A percentile compares a stretch with the other conserved stretches of the same genome.
Evolutionary conservation across 2,113 vertebrate genomes (phyloP).

Genomic region (Nycticorax nycticorax): DNA sequence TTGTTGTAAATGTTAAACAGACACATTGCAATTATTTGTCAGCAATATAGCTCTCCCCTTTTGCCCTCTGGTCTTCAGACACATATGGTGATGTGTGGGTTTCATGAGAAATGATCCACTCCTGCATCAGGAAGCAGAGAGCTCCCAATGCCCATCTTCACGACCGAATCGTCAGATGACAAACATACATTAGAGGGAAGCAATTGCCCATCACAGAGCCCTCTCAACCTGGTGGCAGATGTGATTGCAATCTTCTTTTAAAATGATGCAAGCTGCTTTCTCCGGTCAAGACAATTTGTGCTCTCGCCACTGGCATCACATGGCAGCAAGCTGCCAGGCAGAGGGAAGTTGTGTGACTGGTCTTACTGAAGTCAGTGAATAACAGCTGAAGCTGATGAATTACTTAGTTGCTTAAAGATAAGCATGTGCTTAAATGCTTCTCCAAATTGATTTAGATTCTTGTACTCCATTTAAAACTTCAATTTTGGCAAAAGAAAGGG

Average conservation of each 20-base stretch:
- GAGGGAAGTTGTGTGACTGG: neutral
- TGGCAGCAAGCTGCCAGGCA: neutral
- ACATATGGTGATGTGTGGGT: neutral
- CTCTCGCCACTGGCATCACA: neutral
- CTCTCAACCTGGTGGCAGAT: neutral
- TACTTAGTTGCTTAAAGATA: neutral
- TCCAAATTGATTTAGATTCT: neutral
- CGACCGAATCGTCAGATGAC: neutral
- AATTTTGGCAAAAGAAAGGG: neutral
- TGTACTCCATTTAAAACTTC: neutral
- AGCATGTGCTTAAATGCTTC: neutral
- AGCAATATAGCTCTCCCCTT: constrained; percentile 14
- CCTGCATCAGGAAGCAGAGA: neutral
- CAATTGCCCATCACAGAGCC: neutral
- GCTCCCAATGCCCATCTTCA: neutral
- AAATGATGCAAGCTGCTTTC: neutral
- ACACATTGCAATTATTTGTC: constrained; percentile 57
- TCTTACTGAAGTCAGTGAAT: neutral
- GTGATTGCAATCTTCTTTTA: neutral
- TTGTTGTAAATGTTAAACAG: constrained; percentile 58
- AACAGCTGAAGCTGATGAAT: neutral
- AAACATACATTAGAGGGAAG: neutral
- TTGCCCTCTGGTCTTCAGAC: constrained; percentile 21
- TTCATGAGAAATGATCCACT: constrained; percentile 4
- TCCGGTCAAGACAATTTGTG: neutral